These are phyloP conservation scores for Hepsetus odoe DNA, from an alignment of 2,113 vertebrate genomes.

Conservation along the genomic window DNA sequence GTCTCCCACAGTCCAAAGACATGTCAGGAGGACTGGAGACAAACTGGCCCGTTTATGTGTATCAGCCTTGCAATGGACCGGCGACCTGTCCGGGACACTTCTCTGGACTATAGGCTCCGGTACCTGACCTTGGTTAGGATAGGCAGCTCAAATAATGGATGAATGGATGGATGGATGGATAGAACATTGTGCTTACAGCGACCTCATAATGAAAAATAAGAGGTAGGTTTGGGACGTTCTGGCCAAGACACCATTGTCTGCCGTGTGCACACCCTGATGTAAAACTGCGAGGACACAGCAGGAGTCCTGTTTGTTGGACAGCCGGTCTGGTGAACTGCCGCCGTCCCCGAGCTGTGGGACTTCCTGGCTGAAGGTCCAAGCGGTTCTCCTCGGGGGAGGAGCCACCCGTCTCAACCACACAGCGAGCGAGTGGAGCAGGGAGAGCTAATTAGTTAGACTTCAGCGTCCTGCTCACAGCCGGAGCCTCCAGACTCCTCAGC, in stretches of 20 bases:
- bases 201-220: no score
- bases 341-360: conserved; percentile 32
- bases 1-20: no score
- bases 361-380: conserved; percentile 39
- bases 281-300: neutral
- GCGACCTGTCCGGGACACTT: no score
- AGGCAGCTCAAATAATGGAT: no score
- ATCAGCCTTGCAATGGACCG: no score
- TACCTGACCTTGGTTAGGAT: no score
- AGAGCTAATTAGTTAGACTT: conserved; percentile 43
- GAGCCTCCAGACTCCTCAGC: conserved; percentile 22
- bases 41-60: no score
- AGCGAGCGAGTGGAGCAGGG: conserved; percentile 27
- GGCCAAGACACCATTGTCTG: neutral
- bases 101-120: no score
- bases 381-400: conserved; percentile 32
- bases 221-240: no score
- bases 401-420: conserved; percentile 12
- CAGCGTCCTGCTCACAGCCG: conserved; percentile 8
- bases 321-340: conserved; percentile 18
- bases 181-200: no score
- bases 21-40: no score
- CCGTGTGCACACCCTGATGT: neutral
- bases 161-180: no score
- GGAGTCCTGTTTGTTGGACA: neutral